Evolutionary conservation across 2,113 vertebrate species (phyloP), one percentile per base, ranked within the genome.

Genomic region (Python bivittatus): DNA sequence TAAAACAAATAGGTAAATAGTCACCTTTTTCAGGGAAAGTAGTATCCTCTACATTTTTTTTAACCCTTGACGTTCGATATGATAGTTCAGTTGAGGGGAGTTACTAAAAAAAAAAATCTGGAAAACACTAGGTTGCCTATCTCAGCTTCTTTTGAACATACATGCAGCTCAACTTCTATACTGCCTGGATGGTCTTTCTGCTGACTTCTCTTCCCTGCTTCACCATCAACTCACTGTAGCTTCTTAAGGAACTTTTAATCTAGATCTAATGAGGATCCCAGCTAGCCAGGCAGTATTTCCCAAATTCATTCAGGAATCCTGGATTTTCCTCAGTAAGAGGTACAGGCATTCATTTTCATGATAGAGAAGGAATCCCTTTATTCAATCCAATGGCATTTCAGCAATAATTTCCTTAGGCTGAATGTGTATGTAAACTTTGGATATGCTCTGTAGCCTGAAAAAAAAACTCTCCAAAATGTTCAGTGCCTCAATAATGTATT

Each of bases 401-500:
- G 95, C 1, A 38, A 95, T 87, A 93, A 52, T 96, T 97, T 96
- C 95, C 94, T 93, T 94, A 97, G 95, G 89, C 90, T 97, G 96
- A 96, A 96, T 95, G 95, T 95, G 96, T 96, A 97, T 96, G 96
- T 96, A 97, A 97, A 97, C 96, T 96, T 95, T 95, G 93, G 96
- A 95, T 96, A 95, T 93, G 95, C 96, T 97, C 97, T 95, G 79
- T 92, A 94, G 96, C 95, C 95, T 94, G 95, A 96, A 96, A 48
- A 96, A 48, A 97, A 96, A 91, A 95, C 92, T 96, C 94, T 96
- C 95, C 0, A 38, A 94, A 95, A 96, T 92, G 92, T 27, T 88
- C 58, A 6, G 92, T 0, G 88, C 92, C 95, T 96, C 93, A 64
- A 60, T 96, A 96, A 96, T 96, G 96, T 93, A 92, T 33, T 90